Evolutionary conservation across 2,797 vertebrate genomes (phyloP), one percentile per base, ranked within the genome.

Genomic region (Dicrostonyx torquatus): DNA sequence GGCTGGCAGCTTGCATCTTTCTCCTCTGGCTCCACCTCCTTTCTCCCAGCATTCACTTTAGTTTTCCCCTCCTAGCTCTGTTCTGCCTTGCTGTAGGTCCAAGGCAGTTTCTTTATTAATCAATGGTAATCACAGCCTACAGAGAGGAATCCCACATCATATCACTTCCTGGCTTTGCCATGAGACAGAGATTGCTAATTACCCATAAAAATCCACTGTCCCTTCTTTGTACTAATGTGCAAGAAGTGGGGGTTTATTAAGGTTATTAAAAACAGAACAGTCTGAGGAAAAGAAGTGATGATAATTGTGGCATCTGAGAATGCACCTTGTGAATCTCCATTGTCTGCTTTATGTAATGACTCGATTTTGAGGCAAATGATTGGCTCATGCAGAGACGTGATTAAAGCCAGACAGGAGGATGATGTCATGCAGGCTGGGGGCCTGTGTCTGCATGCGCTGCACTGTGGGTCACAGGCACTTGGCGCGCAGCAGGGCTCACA

Each of bases 391-490:
- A 34, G 12, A 62, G 9, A 72, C 22, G 22, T 14, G 11, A 37
- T 29, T 43, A 60, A 89, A 72, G 12, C 26, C 48, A 73, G 24
- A 31, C 1, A 66, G 40, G 43, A 20, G 10, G 66, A 12, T 20
- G 5, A 12, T 14, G 37, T 1, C 0, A 43, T 14, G 29, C 6
- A 0, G 6, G 66, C 4, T 20, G 0, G 0, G 15, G 20, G 55
- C 20, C 5, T 40, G 17, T 5, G 31, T 20, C 0, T 14, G 29
- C 1, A 7, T 40, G 68, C 18, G 2, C 1, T 4, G 0, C 1
- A 1, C 9, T 4, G 24, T 5, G 53, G 29, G 64, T 64, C 15
- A 0, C 29, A 82, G 68, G 2, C 70, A 20, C 7, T 15, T 6
- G 72, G 58, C 7, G 9, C 0, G 12, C 12, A 24, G 26, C 8